Evolutionary conservation across 2,888 invertebrate species (phyloP), one percentile per base, ranked within the genome.

Genomic region (Carterocephalus palaemon): DNA sequence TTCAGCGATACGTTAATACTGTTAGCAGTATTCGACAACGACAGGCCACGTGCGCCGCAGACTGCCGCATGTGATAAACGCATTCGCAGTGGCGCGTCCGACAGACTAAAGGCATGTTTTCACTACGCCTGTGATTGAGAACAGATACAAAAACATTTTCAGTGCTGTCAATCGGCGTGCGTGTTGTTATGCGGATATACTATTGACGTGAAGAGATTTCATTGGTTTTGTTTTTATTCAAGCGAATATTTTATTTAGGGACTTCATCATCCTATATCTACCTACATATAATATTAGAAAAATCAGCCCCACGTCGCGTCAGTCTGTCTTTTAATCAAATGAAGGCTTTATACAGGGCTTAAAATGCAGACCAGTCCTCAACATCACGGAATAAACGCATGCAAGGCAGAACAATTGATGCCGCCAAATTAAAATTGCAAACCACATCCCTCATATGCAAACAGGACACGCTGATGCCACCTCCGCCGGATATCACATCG

Each of bases 401-500:
- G 32, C 22, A 43, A 31, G 10, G n/a, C 12, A 31, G 7, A 33
- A 15, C 17, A 40, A 34, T 13, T 40, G 31, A 34, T 15, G 31
- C 33, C 24, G 26, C 37, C 33, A 19, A 24, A 56, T 57, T 57
- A 57, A 54, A 57, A 52, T 51, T 56, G 56, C 52, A 51, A 56
- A 55, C 41, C 39, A 34, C 38, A 39, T 32, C 48, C 43, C 62
- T 70, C 63, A 61, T 80, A 83, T 77, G 78, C 79, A 81, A 75
- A 80, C 77, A 59, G 59, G 52, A 66, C 80, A 79, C 80, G 79
- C 63, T 61, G n/a, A 61, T 55, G 53, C 46, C 51, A 53, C 39
- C 72, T 81, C 82, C 81, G 82, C 67, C 81, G 83, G 85, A 84
- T 74, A 69, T 66, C 67, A 61, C 60, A 65, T 70, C 65, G 64